A percentile compares a stretch with the other conserved stretches of the same genome.
Conservation (phyloP, 2,888 invertebrate species). For the Rhorus exstirpatorius region DNA sequence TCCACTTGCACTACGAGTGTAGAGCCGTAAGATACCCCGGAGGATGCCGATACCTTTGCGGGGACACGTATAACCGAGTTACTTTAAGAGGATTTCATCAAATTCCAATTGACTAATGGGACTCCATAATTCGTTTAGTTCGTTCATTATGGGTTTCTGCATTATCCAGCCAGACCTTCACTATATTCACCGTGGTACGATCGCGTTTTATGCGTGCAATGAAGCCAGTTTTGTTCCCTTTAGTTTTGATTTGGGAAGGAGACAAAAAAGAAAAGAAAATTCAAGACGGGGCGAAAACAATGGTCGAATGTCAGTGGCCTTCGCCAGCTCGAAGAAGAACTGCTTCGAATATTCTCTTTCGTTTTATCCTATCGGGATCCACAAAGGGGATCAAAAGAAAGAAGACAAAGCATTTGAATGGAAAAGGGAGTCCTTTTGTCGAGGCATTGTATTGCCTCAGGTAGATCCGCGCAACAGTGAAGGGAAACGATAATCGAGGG, state of each 20-base stretch:
- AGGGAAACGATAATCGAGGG: not conserved
- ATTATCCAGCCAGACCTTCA: not conserved
- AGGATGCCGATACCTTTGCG: constrained; percentile 1
- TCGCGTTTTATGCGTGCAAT: not conserved
- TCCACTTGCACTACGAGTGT: not conserved
- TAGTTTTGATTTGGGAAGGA: not conserved
- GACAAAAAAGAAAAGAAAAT: not conserved
- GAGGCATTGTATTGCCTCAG: constrained; percentile 11
- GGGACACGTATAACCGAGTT: constrained; percentile 59
- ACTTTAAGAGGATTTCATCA: constrained; percentile 63
- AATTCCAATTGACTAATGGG: constrained; percentile 67
- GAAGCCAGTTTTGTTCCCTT: constrained; percentile 10
- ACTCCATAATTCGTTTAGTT: constrained; percentile 45
- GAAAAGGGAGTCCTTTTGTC: constrained; percentile 34
- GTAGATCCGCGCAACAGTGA: constrained; percentile 2
- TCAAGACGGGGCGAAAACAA: constrained; percentile 41
- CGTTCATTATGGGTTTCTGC: constrained; percentile 27
- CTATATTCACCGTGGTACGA: not conserved
- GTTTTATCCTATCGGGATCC: not conserved
- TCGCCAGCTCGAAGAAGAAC: not conserved
- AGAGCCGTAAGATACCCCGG: constrained; percentile 6
- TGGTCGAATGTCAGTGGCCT: constrained; percentile 14
- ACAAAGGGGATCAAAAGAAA: constrained; percentile 8
- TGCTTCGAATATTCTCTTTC: constrained; percentile 16
- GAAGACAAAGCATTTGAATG: constrained; percentile 9